These are phyloP conservation scores for Brachionus asplanchnoidis DNA, from an alignment of 1,140 invertebrate genomes.

Conservation along the genomic window DNA sequence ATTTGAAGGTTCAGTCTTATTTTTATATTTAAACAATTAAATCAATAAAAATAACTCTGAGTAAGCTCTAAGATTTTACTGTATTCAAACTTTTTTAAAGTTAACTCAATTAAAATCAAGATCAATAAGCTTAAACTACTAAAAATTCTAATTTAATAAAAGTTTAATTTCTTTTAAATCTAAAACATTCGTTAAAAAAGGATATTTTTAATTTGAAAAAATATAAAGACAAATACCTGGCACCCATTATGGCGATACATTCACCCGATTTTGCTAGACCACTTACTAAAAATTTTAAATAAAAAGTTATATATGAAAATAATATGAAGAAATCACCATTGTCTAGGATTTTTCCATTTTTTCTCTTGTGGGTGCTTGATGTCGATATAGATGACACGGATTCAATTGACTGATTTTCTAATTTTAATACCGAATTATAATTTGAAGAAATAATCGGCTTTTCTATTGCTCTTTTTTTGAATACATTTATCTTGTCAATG, in stretches of 20 bases:
- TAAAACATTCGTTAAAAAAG: too few species aligned
- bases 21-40: too few species aligned
- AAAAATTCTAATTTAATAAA: too few species aligned
- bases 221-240: background rate
- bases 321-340: background rate
- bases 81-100: too few species aligned
- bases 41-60: too few species aligned
- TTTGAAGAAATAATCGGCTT: background rate
- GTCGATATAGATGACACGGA: background rate
- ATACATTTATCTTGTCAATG: background rate
- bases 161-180: background rate
- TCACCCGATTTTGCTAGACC: constrained; percentile 3
- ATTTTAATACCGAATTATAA: constrained; percentile 14
- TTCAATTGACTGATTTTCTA: constrained; percentile 25
- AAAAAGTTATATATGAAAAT: background rate
- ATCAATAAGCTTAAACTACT: too few species aligned
- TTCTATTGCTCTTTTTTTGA: background rate
- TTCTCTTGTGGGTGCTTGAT: background rate
- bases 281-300: background rate
- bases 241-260: constrained; percentile 35
- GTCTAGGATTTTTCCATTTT: constrained; percentile 9
- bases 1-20: too few species aligned
- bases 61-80: too few species aligned
- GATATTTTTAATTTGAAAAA: background rate
- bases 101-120: too few species aligned